phyloP scores from a whole-genome alignment of 2,113 vertebrate genomes.

The Tachuris rubrigastra region DNA sequence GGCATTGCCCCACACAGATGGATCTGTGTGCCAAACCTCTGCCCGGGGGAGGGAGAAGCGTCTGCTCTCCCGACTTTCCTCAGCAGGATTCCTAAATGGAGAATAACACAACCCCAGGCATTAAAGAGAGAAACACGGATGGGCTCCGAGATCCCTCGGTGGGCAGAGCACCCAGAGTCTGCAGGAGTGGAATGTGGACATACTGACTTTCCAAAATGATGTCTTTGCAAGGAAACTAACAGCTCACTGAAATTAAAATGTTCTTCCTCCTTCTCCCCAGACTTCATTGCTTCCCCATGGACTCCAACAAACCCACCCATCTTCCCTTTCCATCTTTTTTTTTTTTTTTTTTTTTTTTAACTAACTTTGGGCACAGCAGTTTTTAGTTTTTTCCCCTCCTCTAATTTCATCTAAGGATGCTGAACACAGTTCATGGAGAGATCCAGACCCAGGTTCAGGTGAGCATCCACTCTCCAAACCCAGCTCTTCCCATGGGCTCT shows the following conservation, averaged over 20 bases:
- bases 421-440: background rate
- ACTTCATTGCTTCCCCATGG: background rate
- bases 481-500: background rate
- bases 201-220: background rate
- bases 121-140: background rate
- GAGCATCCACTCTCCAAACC: background rate
- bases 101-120: background rate
- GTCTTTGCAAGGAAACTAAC: background rate
- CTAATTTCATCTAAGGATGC: background rate
- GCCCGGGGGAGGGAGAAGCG: background rate
- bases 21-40: background rate
- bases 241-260: background rate
- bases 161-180: background rate
- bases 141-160: rapidly evolving
- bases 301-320: background rate
- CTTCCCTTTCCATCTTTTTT: background rate
- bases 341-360: background rate
- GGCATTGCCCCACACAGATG: background rate
- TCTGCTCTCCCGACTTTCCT: background rate
- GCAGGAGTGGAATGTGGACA: background rate
- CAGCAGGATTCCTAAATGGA: background rate
- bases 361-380: background rate
- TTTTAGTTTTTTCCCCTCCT: background rate
- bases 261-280: background rate
- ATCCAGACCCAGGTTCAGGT: background rate